Conservation (phyloP, 2,888 invertebrate species). For the Furcula furcula region DNA sequence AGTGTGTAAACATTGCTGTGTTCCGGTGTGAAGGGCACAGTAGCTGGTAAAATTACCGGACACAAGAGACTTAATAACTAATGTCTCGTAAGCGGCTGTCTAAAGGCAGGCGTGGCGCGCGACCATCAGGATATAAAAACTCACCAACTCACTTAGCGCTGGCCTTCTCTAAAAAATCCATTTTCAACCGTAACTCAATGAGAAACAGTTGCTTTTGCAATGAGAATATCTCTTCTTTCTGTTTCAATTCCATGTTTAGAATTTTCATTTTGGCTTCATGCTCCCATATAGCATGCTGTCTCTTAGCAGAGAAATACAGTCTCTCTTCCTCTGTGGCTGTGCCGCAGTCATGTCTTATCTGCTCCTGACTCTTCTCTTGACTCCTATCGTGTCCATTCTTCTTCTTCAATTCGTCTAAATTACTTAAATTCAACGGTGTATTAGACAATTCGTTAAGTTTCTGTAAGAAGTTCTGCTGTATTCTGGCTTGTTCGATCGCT, state of each 20-base stretch:
- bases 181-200: constrained; percentile 72
- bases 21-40: constrained; percentile 17
- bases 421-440: constrained; percentile 71
- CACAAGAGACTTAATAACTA: too few species aligned
- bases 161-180: constrained; percentile 78
- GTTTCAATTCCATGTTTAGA: constrained; percentile 69
- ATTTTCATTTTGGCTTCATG: constrained; percentile 80
- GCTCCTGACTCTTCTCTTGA: constrained; percentile 43
- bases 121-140: constrained; percentile 2
- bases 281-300: constrained; percentile 76
- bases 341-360: constrained; percentile 49
- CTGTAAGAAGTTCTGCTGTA: constrained; percentile 67
- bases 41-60: constrained; percentile 11
- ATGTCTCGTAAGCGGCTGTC: too few species aligned
- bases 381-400: constrained; percentile 50
- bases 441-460: constrained; percentile 71
- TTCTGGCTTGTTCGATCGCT: constrained; percentile 67
- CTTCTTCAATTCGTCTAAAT: constrained; percentile 53
- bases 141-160: constrained; percentile 56
- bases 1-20: too few species aligned
- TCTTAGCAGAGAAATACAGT: constrained; percentile 67
- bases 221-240: constrained; percentile 77
- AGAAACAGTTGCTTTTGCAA: constrained; percentile 75
- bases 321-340: constrained; percentile 66
- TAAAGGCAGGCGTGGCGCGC: background rate